A percentile compares a stretch with the other conserved stretches of the same genome.
These are phyloP conservation scores for Threskiornis aethiopicus DNA, from an alignment of 2,797 vertebrate species.

Conservation along the genomic window DNA sequence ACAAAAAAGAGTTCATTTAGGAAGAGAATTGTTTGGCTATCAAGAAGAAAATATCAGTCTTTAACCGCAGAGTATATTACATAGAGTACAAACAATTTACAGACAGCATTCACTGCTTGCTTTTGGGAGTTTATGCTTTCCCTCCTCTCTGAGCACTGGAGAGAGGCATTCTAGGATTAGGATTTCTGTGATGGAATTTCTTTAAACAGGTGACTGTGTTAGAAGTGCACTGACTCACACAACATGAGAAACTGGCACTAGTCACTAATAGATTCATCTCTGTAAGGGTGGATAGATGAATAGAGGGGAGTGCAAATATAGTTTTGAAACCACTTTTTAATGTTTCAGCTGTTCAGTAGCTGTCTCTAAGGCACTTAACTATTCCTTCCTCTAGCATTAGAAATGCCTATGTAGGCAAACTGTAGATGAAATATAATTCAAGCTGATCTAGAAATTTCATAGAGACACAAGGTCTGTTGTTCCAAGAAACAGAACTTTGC, in stretches of 20 bases:
- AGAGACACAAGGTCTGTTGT: neutral
- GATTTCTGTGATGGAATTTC: slow-evolving; percentile 47
- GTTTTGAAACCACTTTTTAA: neutral
- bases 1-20: neutral
- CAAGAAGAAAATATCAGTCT: neutral
- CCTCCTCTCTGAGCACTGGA: slow-evolving; percentile 25
- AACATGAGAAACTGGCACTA: neutral
- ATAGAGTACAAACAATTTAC: neutral
- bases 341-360: neutral
- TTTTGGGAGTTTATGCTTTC: neutral
- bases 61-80: neutral
- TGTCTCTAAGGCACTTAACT: neutral
- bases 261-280: neutral
- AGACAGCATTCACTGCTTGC: neutral
- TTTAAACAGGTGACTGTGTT: slow-evolving; percentile 53
- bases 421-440: neutral
- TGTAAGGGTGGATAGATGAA: neutral
- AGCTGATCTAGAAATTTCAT: neutral
- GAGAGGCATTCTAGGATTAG: slow-evolving; percentile 42
- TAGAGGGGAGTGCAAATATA: neutral
- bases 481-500: neutral
- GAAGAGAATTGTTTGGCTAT: neutral
- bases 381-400: neutral
- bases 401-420: neutral
- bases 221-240: slow-evolving; percentile 12